Conservation (phyloP, 2,113 vertebrate species). For the Corythornis cristatus region DNA sequence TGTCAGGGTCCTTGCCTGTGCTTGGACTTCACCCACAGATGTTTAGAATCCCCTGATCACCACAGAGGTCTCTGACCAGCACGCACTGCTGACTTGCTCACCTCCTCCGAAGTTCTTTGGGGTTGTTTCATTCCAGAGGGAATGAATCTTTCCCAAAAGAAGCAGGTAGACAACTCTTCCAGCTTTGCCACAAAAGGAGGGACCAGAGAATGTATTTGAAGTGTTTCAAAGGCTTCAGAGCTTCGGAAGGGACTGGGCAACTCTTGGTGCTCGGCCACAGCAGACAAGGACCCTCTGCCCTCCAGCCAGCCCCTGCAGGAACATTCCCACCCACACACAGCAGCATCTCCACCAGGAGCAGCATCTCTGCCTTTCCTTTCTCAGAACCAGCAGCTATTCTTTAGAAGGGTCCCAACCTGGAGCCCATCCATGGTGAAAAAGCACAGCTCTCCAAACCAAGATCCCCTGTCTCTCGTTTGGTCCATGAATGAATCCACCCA, state of each 20-base stretch:
- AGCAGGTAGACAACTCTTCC: neutral
- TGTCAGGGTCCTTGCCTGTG: neutral
- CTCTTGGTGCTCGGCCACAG: neutral
- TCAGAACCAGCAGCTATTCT: neutral
- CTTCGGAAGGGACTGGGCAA: neutral
- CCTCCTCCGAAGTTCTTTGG: fast-evolving
- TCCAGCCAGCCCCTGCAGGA: neutral
- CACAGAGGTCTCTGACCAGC: neutral
- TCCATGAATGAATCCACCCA: fast-evolving
- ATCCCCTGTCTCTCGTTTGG: neutral
- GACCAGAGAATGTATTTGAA: neutral
- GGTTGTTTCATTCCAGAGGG: neutral
- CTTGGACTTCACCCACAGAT: neutral
- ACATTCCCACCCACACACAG: neutral
- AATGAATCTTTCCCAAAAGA: neutral
- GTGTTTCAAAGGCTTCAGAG: neutral
- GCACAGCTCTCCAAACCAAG: neutral
- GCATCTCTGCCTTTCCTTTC: fast-evolving
- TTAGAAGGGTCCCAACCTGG: fast-evolving
- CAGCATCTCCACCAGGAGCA: fast-evolving
- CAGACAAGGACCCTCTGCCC: neutral
- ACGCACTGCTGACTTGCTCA: fast-evolving
- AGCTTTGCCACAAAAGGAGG: neutral
- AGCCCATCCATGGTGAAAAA: neutral
- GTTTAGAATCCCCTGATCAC: neutral